Conservation (phyloP, 1,140 invertebrate genomes). For the Drosophila mojavensis region DNA sequence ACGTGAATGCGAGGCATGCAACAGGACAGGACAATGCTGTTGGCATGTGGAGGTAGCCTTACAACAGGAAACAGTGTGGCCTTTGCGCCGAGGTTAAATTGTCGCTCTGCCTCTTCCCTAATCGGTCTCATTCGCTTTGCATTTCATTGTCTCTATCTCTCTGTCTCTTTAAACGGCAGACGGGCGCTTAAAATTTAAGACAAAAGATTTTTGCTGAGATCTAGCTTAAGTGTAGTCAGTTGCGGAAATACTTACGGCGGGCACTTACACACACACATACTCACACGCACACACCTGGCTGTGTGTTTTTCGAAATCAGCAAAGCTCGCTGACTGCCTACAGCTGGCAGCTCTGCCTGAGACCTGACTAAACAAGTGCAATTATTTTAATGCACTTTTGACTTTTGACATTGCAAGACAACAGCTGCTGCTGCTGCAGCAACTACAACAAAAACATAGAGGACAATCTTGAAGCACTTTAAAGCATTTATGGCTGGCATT, state of each 20-base stretch:
- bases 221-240: conserved; percentile 72
- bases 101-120: conserved; percentile 26
- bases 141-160: conserved; percentile 24
- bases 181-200: conserved; percentile 48
- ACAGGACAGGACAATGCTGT: conserved; percentile 42
- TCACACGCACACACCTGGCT: conserved; percentile 9
- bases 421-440: conserved; percentile 3
- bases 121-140: conserved; percentile 26
- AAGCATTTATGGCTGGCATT: conserved; percentile 72
- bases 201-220: conserved; percentile 63
- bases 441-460: neutral
- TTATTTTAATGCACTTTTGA: conserved; percentile 84
- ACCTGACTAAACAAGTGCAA: conserved; percentile 73
- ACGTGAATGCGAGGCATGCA: conserved; percentile 63
- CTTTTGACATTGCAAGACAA: conserved; percentile 76
- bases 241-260: conserved; percentile 47
- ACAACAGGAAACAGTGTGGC: conserved; percentile 32
- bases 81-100: conserved; percentile 61
- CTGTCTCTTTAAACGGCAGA: conserved; percentile 39
- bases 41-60: conserved; percentile 14
- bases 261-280: conserved; percentile 8
- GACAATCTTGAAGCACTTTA: conserved; percentile 59
- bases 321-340: conserved; percentile 8
- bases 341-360: conserved; percentile 48
- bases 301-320: conserved; percentile 47